Evolutionary conservation across 2,888 invertebrate species (phyloP).

Genomic region (Trichopoda pennipes): DNA sequence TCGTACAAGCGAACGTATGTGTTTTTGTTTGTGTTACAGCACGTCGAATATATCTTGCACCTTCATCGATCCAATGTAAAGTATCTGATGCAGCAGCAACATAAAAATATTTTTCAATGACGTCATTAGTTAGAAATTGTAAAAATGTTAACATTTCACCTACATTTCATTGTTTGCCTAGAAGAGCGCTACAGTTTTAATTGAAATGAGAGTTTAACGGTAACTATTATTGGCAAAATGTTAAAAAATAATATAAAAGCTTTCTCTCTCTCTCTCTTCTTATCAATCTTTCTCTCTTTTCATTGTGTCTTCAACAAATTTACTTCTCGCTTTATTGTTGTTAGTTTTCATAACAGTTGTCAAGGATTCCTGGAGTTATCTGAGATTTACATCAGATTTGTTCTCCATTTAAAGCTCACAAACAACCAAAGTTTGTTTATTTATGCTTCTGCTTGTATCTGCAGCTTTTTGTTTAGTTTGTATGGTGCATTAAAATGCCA

Average conservation of each 20-base stretch:
- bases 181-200: slow-evolving; percentile 37
- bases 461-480: slow-evolving; percentile 18
- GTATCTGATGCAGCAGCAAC: slow-evolving; percentile 29
- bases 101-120: slow-evolving; percentile 52
- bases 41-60: background rate
- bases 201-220: background rate
- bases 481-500: slow-evolving; percentile 60
- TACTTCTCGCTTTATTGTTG: background rate
- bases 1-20: slow-evolving; percentile 23
- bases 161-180: slow-evolving; percentile 47
- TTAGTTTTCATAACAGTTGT: slow-evolving; percentile 20
- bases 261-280: slow-evolving; percentile 24
- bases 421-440: slow-evolving; percentile 9
- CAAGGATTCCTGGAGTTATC: slow-evolving; percentile 64
- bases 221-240: slow-evolving; percentile 23
- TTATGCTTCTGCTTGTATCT: slow-evolving; percentile 11
- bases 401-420: slow-evolving; percentile 42
- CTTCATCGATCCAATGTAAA: slow-evolving; percentile 36
- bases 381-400: slow-evolving; percentile 56
- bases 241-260: slow-evolving; percentile 30
- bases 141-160: slow-evolving; percentile 54
- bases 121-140: slow-evolving; percentile 53
- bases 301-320: background rate
- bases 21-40: background rate
- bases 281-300: background rate